These are phyloP conservation scores for Alectoris magna DNA, from an alignment of 2,797 vertebrate genomes.

Conservation along the genomic window DNA sequence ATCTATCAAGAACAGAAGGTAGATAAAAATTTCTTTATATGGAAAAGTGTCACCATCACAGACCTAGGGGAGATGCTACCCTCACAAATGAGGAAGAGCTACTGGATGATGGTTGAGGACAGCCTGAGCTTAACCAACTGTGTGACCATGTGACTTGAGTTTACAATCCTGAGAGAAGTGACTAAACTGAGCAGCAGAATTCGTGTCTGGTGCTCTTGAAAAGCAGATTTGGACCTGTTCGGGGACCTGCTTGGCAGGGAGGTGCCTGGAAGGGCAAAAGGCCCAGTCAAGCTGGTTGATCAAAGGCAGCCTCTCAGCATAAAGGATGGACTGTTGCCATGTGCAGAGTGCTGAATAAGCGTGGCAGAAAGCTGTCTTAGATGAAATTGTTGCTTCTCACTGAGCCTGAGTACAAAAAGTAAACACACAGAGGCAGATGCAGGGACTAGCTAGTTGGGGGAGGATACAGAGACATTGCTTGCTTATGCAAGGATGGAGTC, in stretches of 20 bases:
- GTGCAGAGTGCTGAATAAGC: background rate
- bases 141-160: background rate
- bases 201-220: background rate
- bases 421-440: background rate
- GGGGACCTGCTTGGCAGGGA: background rate
- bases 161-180: background rate
- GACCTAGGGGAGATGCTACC: background rate
- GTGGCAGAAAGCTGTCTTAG: background rate
- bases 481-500: background rate
- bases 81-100: background rate
- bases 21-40: background rate
- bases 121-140: background rate
- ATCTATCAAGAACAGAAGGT: background rate
- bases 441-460: background rate
- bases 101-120: background rate
- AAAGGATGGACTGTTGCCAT: background rate
- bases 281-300: background rate
- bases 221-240: background rate
- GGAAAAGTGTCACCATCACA: background rate
- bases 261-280: background rate
- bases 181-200: background rate
- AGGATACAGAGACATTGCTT: background rate
- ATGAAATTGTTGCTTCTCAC: background rate
- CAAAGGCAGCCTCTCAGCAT: background rate
- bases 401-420: background rate